These are phyloP conservation scores for Matsumurasca onukii DNA, from an alignment of 1,140 invertebrate species.

Conservation along the genomic window DNA sequence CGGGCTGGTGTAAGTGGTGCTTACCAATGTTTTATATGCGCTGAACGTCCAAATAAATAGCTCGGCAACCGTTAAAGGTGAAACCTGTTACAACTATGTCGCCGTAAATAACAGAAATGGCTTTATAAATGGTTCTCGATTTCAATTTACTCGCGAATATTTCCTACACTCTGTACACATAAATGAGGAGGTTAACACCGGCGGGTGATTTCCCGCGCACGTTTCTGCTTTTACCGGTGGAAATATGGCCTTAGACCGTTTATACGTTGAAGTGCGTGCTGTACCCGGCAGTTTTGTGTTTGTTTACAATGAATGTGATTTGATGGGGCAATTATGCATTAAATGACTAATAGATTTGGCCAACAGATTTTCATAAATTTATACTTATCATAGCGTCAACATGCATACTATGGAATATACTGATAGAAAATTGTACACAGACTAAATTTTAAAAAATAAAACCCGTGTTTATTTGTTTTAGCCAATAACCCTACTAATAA, in stretches of 20 bases:
- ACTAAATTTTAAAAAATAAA: no score
- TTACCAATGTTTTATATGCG: slow-evolving; percentile 25
- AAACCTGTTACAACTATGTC: slow-evolving; percentile 20
- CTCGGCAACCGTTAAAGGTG: slow-evolving; percentile 21
- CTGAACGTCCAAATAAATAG: slow-evolving; percentile 23
- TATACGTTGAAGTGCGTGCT: no score
- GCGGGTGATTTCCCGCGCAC: slow-evolving; percentile 11
- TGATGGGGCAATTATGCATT: no score
- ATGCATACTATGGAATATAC: no score
- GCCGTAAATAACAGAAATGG: slow-evolving; percentile 12
- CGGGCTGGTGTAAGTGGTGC: slow-evolving; percentile 22
- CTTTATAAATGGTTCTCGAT: slow-evolving; percentile 26
- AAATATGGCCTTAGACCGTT: slow-evolving; percentile 12
- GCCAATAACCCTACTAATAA: no score
- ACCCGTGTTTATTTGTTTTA: no score
- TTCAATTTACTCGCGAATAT: slow-evolving; percentile 22
- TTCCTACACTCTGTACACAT: slow-evolving; percentile 25
- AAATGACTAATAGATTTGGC: no score
- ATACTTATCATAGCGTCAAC: no score
- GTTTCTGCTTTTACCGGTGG: slow-evolving; percentile 10
- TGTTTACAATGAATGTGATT: no score
- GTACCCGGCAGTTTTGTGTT: no score
- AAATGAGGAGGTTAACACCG: slow-evolving; percentile 23
- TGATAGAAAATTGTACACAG: no score
- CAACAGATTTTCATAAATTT: no score